phyloP scores from a whole-genome alignment of 2,888 invertebrate genomes.

The Lasioglossum villosulum region DNA sequence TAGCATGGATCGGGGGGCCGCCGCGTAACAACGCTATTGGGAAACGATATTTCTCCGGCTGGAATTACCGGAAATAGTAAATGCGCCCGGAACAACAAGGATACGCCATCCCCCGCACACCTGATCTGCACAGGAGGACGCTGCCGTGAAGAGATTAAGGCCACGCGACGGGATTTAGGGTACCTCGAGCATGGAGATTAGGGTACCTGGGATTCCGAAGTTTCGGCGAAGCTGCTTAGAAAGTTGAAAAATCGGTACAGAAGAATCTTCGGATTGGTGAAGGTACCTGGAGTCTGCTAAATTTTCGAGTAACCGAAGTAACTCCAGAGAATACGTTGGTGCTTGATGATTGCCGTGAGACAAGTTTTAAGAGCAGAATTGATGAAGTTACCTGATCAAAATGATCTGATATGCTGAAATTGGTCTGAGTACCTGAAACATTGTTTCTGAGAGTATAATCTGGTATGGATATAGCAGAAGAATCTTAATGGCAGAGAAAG shows the following conservation, averaged over 20 bases:
- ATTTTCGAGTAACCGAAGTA: neutral
- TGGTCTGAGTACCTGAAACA: neutral
- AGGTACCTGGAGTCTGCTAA: neutral
- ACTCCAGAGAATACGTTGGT: neutral
- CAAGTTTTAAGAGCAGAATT: neutral
- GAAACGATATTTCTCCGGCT: conserved; percentile 8
- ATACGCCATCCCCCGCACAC: neutral
- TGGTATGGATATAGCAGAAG: neutral
- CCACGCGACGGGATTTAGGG: neutral
- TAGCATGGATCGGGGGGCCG: conserved; percentile 3
- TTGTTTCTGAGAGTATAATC: neutral
- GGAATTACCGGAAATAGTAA: conserved; percentile 13
- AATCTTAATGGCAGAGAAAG: neutral
- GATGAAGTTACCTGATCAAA: neutral
- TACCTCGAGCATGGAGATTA: neutral
- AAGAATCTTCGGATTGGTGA: neutral
- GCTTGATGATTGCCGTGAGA: neutral
- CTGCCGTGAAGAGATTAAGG: neutral
- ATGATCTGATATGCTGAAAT: neutral
- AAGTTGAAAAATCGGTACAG: neutral
- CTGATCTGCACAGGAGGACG: neutral
- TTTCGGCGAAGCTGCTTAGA: neutral
- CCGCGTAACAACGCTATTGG: conserved; percentile 2
- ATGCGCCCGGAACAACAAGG: neutral
- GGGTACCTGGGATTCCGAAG: neutral